Conservation (phyloP, 37 sponge, comb jelly and placozoan species). For the Dysidea cf. avara region DNA sequence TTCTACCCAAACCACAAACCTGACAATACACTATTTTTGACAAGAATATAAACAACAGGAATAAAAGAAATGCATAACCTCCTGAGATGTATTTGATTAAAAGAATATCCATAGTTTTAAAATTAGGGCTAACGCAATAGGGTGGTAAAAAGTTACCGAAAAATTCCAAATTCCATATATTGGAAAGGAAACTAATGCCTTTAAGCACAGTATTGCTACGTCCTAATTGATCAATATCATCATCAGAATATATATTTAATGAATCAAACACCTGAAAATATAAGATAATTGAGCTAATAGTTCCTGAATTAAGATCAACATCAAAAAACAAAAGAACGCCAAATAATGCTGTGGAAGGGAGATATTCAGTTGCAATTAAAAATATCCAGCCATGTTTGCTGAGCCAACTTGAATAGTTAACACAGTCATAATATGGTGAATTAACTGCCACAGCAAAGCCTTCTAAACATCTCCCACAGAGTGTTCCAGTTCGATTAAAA, state of each 20-base stretch:
- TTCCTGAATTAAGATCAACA: constrained; percentile 28
- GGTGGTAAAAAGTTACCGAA: no score
- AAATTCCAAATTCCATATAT: constrained; percentile 71
- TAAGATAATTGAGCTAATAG: constrained; percentile 45
- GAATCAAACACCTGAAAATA: constrained; percentile 47
- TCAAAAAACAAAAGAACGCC: constrained; percentile 45
- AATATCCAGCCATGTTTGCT: constrained; percentile 36
- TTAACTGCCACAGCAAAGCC: constrained; percentile 17
- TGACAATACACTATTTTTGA: no score
- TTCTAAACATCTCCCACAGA: constrained; percentile 55
- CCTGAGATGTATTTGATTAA: constrained; percentile 39
- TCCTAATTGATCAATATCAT: constrained; percentile 16
- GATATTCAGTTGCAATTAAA: constrained; percentile 39
- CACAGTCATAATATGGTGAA: constrained; percentile 14
- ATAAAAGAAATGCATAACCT: constrained; percentile 43
- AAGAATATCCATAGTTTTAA: constrained; percentile 17
- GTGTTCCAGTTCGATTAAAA: constrained; percentile 39
- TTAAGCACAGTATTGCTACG: background rate
- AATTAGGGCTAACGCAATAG: no score
- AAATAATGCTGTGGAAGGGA: constrained; percentile 53
- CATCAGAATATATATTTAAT: constrained; percentile 8
- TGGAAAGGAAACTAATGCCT: constrained; percentile 10
- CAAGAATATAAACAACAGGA: no score
- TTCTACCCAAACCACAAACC: no score
- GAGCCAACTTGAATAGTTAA: constrained; percentile 11